phyloP scores from a whole-genome alignment of 2,113 vertebrate genomes.

The Centropristis striata region DNA sequence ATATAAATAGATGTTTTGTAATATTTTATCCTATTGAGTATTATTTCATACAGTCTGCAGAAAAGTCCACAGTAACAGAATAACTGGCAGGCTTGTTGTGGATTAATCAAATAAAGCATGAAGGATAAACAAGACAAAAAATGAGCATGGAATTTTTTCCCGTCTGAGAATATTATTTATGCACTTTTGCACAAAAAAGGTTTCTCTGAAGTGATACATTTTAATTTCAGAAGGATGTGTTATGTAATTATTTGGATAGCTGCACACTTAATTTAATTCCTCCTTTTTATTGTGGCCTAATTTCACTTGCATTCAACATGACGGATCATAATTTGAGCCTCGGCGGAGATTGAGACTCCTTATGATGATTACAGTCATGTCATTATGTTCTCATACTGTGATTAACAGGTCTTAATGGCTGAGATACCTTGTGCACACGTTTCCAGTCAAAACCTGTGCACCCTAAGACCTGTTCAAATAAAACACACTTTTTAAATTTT shows the following conservation, averaged over 20 bases:
- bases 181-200: slow-evolving; percentile 15
- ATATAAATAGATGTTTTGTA: slow-evolving; percentile 6
- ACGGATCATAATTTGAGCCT: slow-evolving; percentile 21
- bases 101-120: slow-evolving; percentile 66
- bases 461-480: not conserved
- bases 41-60: slow-evolving; percentile 18
- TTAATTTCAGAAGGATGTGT: slow-evolving; percentile 44
- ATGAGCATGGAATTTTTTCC: slow-evolving; percentile 43
- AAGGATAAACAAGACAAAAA: slow-evolving; percentile 60
- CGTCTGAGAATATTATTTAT: slow-evolving; percentile 37
- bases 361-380: not conserved
- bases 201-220: slow-evolving; percentile 28
- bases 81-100: slow-evolving; percentile 33
- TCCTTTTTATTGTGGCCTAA: slow-evolving; percentile 25
- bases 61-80: slow-evolving; percentile 2
- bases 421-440: not conserved
- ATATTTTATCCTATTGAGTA: slow-evolving; percentile 16
- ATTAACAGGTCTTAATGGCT: not conserved
- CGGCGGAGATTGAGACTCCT: not conserved
- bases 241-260: slow-evolving; percentile 41
- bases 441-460: not conserved
- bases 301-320: slow-evolving; percentile 23
- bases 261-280: slow-evolving; percentile 50
- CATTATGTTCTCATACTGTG: not conserved
- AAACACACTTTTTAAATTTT: not conserved